Base-by-base conservation (phyloP, 1,140 invertebrate species). In the Calycopis cecrops region DNA sequence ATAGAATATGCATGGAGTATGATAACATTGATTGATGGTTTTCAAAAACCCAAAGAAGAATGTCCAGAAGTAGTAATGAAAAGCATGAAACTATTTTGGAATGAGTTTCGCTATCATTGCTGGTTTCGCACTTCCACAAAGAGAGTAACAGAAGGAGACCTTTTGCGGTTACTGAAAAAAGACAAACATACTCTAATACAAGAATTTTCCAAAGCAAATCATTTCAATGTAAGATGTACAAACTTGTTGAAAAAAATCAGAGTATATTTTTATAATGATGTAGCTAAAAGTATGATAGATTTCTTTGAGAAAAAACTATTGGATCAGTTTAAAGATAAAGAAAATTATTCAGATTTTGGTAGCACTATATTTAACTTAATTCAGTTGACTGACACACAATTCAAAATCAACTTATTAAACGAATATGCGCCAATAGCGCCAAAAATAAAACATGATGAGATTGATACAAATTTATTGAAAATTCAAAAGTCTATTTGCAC, bases 181-280 rank as follows among this genome's bases (percentile, higher is more conserved):
- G 69, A 83, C 57, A 53, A 67, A 16, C 56, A 57, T 34, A 9
- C 64, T 21, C 34, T 70, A 10, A 35, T 70, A 10, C 40, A 73
- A 4, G 64, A 63, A 38, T 37, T 78, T 17, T 47, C 62, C 21
- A 52, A 59, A 38, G 11, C 54, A 14, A 57, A 61, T 54, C 1
- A 57, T 55, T 11, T 48, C 35, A 11, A 6, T 62, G 48, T 60
- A 48, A 52, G 50, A 37, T 63, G 47, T 54, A 69, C 47, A 48
- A 48, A 9, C 51, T 52, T 76, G 9, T 55, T 79, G 35, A 65
- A 55, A 52, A 79, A 76, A 62, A 44, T 84, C 9, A 71, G 59
- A 70, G 61, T 76, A 42, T 84, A 80, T 49, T 84, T 76, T 56
- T 59, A 59, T n/a, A 55, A 75, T 17, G 78, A 84, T 59, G 51